Evolutionary conservation across 2,113 vertebrate genomes (phyloP), one percentile per base, ranked within the genome.

Genomic region (Micromys minutus): DNA sequence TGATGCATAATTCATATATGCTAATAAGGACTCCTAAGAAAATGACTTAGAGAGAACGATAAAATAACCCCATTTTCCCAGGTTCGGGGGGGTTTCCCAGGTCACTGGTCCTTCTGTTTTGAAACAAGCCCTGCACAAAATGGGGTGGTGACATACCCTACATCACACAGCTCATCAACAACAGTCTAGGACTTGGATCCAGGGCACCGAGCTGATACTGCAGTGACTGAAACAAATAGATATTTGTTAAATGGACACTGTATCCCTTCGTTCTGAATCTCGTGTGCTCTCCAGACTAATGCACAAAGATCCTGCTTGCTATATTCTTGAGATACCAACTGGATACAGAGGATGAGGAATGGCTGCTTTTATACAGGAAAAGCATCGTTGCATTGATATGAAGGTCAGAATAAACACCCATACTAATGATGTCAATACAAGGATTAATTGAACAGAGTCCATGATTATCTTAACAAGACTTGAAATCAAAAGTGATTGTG

Each of bases 381-480:
- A 88, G 3, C 34, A n/a, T 93, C 22, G 17, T 87, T 26, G 63
- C 52, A 67, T 74, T 85, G 94, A 93, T 63, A 61, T n/a, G 47
- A 80, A 34, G 9, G 67, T 86, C 91, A 67, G 61, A 95, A 89
- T 86, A 95, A 95, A 95, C 74, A 76, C 50, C 4, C 19, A 65
- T 6, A 59, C 55, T 45, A 93, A 85, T 92, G 93, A 91, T 93
- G 74, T 96, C 90, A 81, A 97, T 92, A 96, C 93, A 96, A 42
- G 75, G 61, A 81, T 94, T 95, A 87, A 96, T 94, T 91, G 95
- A 83, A 74, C 50, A 61, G 94, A 95, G 92, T 89, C 84, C 92
- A 72, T 95, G 95, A 96, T 97, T 97, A 94, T 80, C 69, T 87
- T 93, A 94, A 84, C 87, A 93, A 96, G 93, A 95, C 80, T 81